A percentile compares a stretch with the other conserved stretches of the same genome.
These are phyloP conservation scores for Agonopterix subpropinquella DNA, from an alignment of 2,888 invertebrate genomes.

Conservation along the genomic window DNA sequence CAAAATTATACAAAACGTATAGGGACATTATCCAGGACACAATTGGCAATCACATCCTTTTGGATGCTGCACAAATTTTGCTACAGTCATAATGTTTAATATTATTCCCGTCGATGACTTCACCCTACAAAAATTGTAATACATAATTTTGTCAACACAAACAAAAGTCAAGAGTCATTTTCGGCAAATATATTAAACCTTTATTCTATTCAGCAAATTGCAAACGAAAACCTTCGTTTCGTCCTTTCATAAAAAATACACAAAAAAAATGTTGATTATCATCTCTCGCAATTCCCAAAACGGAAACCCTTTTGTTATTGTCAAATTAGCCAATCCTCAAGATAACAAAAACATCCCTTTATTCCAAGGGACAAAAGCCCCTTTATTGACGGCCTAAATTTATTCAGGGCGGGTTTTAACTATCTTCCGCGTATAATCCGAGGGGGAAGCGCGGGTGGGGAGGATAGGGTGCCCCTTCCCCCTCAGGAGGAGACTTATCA, in stretches of 20 bases:
- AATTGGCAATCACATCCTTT: too few species aligned
- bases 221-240: constrained; percentile 22
- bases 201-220: constrained; percentile 38
- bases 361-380: constrained; percentile 63
- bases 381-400: constrained; percentile 69
- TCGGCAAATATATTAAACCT: constrained; percentile 35
- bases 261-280: constrained; percentile 62
- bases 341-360: constrained; percentile 75
- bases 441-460: constrained; percentile 14
- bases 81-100: too few species aligned
- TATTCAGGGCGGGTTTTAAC: constrained; percentile 68
- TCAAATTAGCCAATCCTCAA: constrained; percentile 76
- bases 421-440: constrained; percentile 66
- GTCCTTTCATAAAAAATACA: constrained; percentile 25
- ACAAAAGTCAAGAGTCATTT: constrained; percentile 23
- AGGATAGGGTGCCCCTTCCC: constrained; percentile 17
- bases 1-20: too few species aligned
- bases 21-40: too few species aligned
- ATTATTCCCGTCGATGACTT: background rate
- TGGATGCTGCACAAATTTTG: too few species aligned
- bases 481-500: constrained; percentile 31
- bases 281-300: constrained; percentile 60
- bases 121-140: constrained; percentile 1
- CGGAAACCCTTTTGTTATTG: constrained; percentile 71
- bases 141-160: constrained; percentile 4